phyloP scores from a whole-genome alignment of 2,113 vertebrate species.

The Corvus cornix region DNA sequence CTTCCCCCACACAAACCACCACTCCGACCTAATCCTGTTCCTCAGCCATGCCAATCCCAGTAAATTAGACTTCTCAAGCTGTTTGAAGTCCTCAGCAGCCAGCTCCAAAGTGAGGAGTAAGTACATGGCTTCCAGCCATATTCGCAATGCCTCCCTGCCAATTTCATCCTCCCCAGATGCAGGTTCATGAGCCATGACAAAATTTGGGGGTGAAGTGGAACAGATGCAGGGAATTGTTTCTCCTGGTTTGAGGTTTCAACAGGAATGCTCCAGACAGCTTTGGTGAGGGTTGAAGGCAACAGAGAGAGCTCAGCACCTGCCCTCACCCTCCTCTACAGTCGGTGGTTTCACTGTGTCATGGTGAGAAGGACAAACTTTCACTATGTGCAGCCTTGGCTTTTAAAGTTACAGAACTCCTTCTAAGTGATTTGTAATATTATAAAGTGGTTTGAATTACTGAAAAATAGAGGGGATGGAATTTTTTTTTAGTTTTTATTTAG shows the following conservation, averaged over 20 bases:
- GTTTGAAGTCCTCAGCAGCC: slow-evolving; percentile 15
- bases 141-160: neutral
- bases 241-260: slow-evolving; percentile 23
- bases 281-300: neutral
- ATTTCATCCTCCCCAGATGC: neutral
- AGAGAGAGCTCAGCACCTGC: slow-evolving; percentile 30
- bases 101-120: neutral
- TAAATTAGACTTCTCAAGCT: neutral
- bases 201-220: slow-evolving; percentile 7
- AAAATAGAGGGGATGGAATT: neutral
- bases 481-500: neutral
- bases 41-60: slow-evolving; percentile 7
- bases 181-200: slow-evolving; percentile 35
- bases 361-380: neutral
- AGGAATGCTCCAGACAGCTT: slow-evolving; percentile 16
- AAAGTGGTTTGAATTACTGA: neutral
- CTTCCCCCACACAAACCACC: neutral
- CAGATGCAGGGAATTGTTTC: neutral
- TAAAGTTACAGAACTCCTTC: neutral
- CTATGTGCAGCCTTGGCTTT: neutral
- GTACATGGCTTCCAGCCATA: neutral
- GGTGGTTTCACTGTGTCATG: neutral
- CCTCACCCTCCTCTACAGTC: neutral
- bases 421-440: neutral
- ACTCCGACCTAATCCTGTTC: neutral